These are phyloP conservation scores for Zaprionus inermis DNA, from an alignment of 1,140 invertebrate genomes.

Conservation along the genomic window DNA sequence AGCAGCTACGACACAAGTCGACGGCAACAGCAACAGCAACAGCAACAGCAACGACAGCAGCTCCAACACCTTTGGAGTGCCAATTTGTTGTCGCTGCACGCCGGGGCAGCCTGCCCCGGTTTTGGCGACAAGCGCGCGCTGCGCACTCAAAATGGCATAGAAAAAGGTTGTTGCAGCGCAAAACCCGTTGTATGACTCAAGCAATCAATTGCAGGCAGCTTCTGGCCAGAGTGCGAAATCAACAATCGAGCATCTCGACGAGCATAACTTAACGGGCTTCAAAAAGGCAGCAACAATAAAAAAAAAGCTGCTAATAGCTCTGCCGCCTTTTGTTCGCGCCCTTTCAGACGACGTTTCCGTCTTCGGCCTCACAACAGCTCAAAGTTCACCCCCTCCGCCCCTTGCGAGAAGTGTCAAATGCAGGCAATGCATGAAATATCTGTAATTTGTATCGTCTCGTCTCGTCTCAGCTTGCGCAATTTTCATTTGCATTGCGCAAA, in stretches of 20 bases:
- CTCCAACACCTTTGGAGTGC: constrained; percentile 79
- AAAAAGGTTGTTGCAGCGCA: constrained; percentile 29
- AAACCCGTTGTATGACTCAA: constrained; percentile 81
- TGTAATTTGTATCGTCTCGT: constrained; percentile 60
- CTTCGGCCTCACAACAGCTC: background rate
- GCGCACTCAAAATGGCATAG: constrained; percentile 36
- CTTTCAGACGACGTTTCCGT: constrained; percentile 64
- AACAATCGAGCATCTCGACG: constrained; percentile 70
- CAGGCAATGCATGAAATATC: constrained; percentile 62
- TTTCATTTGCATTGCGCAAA: constrained; percentile 74
- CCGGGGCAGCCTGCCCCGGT: constrained; percentile 49
- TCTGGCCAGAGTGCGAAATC: constrained; percentile 70
- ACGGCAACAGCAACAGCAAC: background rate
- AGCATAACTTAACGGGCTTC: constrained; percentile 77
- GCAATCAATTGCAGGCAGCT: constrained; percentile 70
- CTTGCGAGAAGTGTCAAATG: constrained; percentile 77
- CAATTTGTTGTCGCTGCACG: constrained; percentile 74
- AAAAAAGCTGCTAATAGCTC: constrained; percentile 70
- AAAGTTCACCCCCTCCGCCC: constrained; percentile 29
- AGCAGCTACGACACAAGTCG: background rate
- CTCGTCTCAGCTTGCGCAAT: constrained; percentile 61
- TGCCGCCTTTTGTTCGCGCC: constrained; percentile 50
- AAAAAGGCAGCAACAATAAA: constrained; percentile 51
- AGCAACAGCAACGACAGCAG: constrained; percentile 52
- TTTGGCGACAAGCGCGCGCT: constrained; percentile 70